Conservation (phyloP, 2,797 vertebrate species). For the Graptemys geographica region DNA sequence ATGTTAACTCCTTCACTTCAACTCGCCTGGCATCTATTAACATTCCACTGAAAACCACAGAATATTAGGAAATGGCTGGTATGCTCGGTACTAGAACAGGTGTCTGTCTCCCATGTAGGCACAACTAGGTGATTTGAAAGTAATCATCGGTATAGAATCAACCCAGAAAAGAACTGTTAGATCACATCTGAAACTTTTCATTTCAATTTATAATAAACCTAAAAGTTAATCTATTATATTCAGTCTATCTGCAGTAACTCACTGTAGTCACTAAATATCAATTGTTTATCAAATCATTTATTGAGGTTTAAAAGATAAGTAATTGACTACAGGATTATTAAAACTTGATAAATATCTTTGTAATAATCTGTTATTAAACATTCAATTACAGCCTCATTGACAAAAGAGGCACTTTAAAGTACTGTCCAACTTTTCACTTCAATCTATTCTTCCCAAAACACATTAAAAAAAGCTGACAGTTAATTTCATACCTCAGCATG, state of each 20-base stretch:
- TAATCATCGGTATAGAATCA: conserved; percentile 32
- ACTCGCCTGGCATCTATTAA: conserved; percentile 22
- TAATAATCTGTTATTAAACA: conserved; percentile 62
- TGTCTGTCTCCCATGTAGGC: too few species aligned
- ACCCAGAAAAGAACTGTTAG: conserved; percentile 58
- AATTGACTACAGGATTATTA: conserved; percentile 60
- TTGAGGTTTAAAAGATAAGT: conserved; percentile 45
- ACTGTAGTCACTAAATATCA: conserved; percentile 57
- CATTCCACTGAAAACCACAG: not conserved
- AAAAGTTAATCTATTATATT: conserved; percentile 54
- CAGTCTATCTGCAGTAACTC: conserved; percentile 61
- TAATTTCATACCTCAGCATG: accelerated
- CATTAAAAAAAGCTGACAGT: not conserved
- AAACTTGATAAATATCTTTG: conserved; percentile 36
- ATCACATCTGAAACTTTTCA: conserved; percentile 51
- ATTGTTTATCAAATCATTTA: conserved; percentile 66
- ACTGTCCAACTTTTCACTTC: conserved; percentile 62
- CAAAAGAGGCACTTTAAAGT: conserved; percentile 23
- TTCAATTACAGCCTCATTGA: conserved; percentile 61
- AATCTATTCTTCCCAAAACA: conserved; percentile 31
- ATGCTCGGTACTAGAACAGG: not conserved
- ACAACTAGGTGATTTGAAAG: conserved; percentile 43
- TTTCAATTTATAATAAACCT: conserved; percentile 53
- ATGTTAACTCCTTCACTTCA: not conserved
- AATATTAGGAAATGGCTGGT: conserved; percentile 16